These are phyloP conservation scores for Dipodomys merriami DNA, from an alignment of 2,113 vertebrate genomes.

Conservation along the genomic window DNA sequence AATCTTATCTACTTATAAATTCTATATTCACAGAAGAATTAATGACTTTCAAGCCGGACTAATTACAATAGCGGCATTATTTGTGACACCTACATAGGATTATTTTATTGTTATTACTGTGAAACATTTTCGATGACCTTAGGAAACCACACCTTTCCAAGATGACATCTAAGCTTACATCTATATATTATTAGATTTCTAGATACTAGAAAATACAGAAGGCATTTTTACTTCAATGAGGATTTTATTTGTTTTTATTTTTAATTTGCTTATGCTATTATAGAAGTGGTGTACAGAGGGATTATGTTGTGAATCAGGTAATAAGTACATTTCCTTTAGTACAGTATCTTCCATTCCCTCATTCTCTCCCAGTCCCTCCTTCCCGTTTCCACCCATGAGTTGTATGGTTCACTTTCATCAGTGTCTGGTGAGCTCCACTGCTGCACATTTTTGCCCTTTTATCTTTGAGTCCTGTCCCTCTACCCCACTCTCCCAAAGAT, in stretches of 20 bases:
- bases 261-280: neutral
- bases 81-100: neutral
- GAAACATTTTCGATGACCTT: slow-evolving; percentile 18
- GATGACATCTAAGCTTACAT: slow-evolving; percentile 1
- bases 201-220: neutral
- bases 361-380: no score
- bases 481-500: no score
- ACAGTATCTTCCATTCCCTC: no score
- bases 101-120: slow-evolving; percentile 16
- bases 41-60: neutral
- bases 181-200: neutral
- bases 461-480: no score
- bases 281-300: no score
- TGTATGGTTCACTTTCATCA: no score
- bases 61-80: neutral
- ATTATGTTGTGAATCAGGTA: no score
- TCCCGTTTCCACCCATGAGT: no score
- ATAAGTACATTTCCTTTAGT: no score
- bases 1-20: neutral
- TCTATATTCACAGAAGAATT: neutral
- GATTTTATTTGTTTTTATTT: neutral
- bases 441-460: no score
- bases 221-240: neutral
- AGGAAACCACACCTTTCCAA: slow-evolving; percentile 10
- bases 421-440: no score